Base-by-base conservation (phyloP, 2,113 vertebrate species). In the Tauraco erythrolophus region DNA sequence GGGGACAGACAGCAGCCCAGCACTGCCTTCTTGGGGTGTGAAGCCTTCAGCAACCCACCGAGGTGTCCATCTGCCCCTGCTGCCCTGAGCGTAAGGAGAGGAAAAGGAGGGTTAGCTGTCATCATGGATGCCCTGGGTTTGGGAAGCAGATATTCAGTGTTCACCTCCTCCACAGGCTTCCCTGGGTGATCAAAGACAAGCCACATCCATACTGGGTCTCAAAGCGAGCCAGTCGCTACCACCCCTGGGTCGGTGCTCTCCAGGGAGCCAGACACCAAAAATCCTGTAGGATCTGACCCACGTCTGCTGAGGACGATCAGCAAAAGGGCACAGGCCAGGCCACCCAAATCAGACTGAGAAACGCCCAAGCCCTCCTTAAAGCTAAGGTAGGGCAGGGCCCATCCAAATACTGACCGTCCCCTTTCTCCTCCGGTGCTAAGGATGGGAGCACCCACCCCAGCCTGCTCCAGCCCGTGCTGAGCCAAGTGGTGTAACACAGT, bases 111-210 rank as follows among this genome's bases (percentile, higher is more conserved):
- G 6, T 10, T 15, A 60, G 4, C 27, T 65, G 33, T 5, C 78
- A 75, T 5, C 45, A 57, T 0, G 1, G 35, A 30, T 2, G 1
- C 2, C n/a, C 39, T 18, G 46, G 21, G 7, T 37, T 65, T 72
- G n/a, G 48, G 62, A 88, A 43, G 24, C 28, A 84, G 60, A 62
- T 54, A 60, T 37, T 64, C 11, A 31, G 13, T 7, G n/a, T 16
- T n/a, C 48, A 33, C 6, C 51, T 78, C 33, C 37, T 61, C 71
- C 41, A 19, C 1, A 11, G 23, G 37, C 41, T 58, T 39, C 72
- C 37, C 68, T 50, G n/a, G 14, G 3, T 12, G 30, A 62, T 25
- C 48, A 88, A 11, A 28, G 18, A 46, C 23, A 35, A 72, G 19
- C 37, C 70, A 86, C 37, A n/a, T 58, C n/a, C 82, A 50, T 7